A percentile compares a stretch with the other conserved stretches of the same genome.
phyloP scores from a whole-genome alignment of 2,113 vertebrate species.

The Mystacornis crossleyi region DNA sequence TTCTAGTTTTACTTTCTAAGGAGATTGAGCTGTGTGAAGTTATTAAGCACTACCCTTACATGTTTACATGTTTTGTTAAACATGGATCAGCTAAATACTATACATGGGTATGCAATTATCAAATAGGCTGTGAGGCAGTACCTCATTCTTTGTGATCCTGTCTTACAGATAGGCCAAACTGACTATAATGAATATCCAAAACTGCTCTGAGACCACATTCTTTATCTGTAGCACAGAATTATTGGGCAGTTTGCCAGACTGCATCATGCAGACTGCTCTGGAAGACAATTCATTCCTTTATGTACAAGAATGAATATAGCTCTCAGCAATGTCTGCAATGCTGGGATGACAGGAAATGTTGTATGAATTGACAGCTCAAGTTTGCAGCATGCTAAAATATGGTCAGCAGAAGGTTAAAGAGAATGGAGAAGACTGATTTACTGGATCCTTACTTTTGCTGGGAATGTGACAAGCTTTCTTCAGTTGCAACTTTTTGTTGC shows the following conservation, averaged over 20 bases:
- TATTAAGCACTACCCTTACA: background rate
- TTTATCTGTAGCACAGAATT: background rate
- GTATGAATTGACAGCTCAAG: background rate
- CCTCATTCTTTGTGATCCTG: background rate
- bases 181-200: background rate
- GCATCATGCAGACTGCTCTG: background rate
- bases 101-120: background rate
- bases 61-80: background rate
- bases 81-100: background rate
- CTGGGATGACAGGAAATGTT: conserved; percentile 2
- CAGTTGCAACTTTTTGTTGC: background rate
- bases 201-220: background rate
- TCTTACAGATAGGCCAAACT: background rate
- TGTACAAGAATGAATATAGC: background rate
- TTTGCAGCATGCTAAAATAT: background rate
- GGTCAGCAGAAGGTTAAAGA: background rate
- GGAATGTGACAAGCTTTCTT: background rate
- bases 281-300: conserved; percentile 27
- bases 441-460: background rate
- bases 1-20: background rate
- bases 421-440: background rate
- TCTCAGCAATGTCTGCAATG: background rate
- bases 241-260: conserved; percentile 5
- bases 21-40: background rate
- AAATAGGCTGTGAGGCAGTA: background rate